Evolutionary conservation across 1,140 invertebrate species (phyloP).

Genomic region (Chlorops oryzae): DNA sequence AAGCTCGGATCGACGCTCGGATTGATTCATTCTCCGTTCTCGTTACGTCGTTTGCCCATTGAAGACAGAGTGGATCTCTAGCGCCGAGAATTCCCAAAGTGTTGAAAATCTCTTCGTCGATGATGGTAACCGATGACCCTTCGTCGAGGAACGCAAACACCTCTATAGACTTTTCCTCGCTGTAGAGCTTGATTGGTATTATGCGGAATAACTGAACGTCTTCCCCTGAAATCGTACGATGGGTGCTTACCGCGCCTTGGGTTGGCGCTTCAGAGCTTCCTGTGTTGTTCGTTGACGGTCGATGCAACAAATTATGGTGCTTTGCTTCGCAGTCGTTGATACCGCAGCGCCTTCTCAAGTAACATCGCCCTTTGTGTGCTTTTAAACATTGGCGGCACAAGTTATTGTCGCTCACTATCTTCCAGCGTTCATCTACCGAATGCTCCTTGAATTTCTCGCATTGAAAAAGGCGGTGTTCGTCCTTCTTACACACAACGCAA

Average conservation of each 20-base stretch:
- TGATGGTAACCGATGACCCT: conserved; percentile 1
- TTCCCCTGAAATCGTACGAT: no score
- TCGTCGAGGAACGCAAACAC: conserved; percentile 5
- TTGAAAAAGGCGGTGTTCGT: neutral
- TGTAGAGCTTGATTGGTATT: no score
- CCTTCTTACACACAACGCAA: no score
- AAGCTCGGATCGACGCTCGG: neutral
- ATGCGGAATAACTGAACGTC: no score
- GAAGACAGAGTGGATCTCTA: neutral
- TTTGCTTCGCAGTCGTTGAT: no score
- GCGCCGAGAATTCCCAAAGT: neutral
- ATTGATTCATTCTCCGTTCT: neutral
- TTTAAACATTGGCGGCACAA: conserved; percentile 8
- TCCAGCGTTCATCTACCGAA: neutral
- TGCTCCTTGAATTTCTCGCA: neutral
- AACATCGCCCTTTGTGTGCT: no score
- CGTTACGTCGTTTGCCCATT: neutral
- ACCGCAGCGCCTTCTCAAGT: no score
- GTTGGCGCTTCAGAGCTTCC: no score
- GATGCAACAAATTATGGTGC: no score
- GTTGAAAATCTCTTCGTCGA: neutral
- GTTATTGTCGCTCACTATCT: conserved; percentile 1
- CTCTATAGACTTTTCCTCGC: no score
- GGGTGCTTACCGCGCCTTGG: no score
- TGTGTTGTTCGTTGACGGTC: no score